Percentiles rank a stretch among this genome's conserved stretches.
Evolutionary conservation across 2,113 vertebrate species (phyloP).

Genomic region (Perognathus longimembris): DNA sequence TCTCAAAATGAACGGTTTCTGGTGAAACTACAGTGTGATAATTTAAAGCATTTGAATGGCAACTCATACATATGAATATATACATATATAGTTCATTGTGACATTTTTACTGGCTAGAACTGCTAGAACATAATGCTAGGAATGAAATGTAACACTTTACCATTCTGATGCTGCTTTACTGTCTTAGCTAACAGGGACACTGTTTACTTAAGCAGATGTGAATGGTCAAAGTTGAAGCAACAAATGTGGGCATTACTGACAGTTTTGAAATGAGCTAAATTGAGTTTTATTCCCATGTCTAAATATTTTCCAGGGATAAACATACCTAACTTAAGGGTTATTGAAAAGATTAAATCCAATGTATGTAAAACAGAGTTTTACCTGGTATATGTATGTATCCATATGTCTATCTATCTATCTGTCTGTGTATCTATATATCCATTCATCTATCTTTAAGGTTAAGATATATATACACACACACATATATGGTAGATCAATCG

Average conservation of each 20-base stretch:
- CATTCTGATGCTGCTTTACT: too few species aligned
- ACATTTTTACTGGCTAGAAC: too few species aligned
- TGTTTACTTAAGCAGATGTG: background rate
- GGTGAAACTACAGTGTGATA: background rate
- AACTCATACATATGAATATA: background rate
- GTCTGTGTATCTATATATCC: background rate
- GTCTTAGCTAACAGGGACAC: background rate
- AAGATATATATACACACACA: too few species aligned
- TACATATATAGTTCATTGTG: background rate
- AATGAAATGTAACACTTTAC: background rate
- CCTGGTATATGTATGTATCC: background rate
- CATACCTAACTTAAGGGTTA: background rate
- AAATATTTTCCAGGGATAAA: background rate
- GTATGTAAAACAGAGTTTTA: background rate
- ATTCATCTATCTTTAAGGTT: too few species aligned
- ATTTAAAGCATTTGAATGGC: background rate
- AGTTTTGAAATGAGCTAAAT: background rate
- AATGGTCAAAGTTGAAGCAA: background rate
- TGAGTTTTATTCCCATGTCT: background rate
- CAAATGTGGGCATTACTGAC: too few species aligned
- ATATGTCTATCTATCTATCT: too few species aligned
- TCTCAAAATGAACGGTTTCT: background rate
- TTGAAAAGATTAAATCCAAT: background rate
- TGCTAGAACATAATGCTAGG: background rate
- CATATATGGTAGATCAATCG: too few species aligned